These are phyloP conservation scores for Isichthys henryi DNA, from an alignment of 2,113 vertebrate genomes.

Conservation along the genomic window DNA sequence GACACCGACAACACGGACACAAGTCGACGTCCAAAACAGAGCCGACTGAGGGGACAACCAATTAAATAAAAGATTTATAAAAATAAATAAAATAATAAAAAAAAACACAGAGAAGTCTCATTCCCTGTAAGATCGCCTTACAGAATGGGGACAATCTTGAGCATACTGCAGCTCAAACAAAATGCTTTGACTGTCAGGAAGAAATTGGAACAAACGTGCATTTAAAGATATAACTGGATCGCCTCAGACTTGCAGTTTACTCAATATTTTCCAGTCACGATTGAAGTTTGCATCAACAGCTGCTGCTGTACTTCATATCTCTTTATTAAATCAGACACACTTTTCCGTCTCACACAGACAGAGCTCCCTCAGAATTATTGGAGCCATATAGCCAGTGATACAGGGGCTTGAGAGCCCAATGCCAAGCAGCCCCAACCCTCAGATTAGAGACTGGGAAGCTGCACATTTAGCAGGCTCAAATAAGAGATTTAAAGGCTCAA, in stretches of 20 bases:
- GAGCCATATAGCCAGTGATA: background rate
- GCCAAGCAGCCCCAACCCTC: background rate
- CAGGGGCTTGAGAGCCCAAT: background rate
- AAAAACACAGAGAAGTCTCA: background rate
- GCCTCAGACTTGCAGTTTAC: background rate
- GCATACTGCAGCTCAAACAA: background rate
- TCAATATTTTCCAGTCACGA: background rate
- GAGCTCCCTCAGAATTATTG: background rate
- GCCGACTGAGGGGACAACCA: background rate
- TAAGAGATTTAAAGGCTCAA: background rate
- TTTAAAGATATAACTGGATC: background rate
- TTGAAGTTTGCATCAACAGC: background rate
- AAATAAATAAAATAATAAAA: too few species aligned
- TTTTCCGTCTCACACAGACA: background rate
- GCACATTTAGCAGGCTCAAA: background rate
- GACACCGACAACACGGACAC: constrained; percentile 75
- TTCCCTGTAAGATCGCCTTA: background rate
- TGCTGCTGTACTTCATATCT: background rate
- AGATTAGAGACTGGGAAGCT: background rate
- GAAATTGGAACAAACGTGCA: background rate
- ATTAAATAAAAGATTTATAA: background rate
- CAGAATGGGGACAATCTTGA: background rate
- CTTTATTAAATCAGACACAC: background rate
- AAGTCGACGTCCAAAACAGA: constrained; percentile 56
- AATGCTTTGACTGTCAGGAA: background rate